phyloP scores from a whole-genome alignment of 2,797 vertebrate species.

The Scolopax rusticola region DNA sequence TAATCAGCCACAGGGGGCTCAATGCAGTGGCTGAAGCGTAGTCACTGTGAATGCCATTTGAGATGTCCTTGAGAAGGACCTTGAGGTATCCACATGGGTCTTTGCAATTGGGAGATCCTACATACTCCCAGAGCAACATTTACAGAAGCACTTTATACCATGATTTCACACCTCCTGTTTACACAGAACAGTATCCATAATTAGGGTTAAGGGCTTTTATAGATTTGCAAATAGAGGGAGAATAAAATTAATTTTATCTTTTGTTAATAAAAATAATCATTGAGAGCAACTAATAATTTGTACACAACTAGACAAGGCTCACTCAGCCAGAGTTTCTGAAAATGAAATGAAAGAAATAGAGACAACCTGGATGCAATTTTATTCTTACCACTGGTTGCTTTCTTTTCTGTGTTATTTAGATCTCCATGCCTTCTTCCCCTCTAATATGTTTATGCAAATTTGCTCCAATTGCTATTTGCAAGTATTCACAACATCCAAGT shows the following conservation, averaged over 20 bases:
- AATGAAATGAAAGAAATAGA: background rate
- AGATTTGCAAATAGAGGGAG: background rate
- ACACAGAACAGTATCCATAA: background rate
- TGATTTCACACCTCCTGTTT: background rate
- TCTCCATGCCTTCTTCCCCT: background rate
- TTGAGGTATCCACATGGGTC: rapidly evolving
- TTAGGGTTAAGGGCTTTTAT: background rate
- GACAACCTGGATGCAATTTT: background rate
- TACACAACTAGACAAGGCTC: background rate
- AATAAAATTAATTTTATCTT: background rate
- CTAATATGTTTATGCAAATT: constrained; percentile 65
- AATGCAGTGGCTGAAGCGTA: background rate
- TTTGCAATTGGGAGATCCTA: background rate
- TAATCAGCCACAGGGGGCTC: background rate
- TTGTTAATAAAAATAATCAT: background rate
- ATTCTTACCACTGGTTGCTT: background rate
- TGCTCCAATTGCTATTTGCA: constrained; percentile 47
- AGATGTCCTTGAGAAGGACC: background rate
- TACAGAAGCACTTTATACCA: background rate
- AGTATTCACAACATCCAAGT: constrained; percentile 58
- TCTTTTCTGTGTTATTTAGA: background rate
- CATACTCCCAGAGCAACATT: background rate
- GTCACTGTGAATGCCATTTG: background rate
- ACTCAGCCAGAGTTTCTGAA: background rate
- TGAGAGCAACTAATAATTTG: background rate